phyloP scores from a whole-genome alignment of 1,140 invertebrate genomes.

The Leptinotarsa undecemlineata region DNA sequence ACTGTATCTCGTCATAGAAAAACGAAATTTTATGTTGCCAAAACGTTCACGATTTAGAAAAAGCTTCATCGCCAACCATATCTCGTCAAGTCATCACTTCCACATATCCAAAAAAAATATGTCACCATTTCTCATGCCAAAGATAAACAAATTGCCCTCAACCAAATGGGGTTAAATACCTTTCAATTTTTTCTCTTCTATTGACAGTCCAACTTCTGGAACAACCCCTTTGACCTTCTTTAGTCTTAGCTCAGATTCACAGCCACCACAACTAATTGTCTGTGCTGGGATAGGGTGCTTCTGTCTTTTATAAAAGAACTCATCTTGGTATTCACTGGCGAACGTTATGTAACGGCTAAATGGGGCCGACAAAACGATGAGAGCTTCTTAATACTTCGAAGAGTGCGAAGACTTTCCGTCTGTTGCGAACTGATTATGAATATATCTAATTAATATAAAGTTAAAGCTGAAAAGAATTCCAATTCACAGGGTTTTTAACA shows the following conservation, averaged over 20 bases:
- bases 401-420: background rate
- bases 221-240: slow-evolving; percentile 5
- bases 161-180: background rate
- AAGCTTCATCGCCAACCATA: background rate
- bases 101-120: background rate
- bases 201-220: slow-evolving; percentile 1
- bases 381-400: background rate
- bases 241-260: slow-evolving; percentile 3
- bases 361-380: background rate
- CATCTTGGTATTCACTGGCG: slow-evolving; percentile 1
- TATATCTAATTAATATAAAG: background rate
- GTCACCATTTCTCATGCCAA: background rate
- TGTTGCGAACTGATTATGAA: background rate
- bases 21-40: too few species aligned
- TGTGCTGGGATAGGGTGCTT: slow-evolving; percentile 1
- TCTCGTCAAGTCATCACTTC: background rate
- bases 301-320: background rate
- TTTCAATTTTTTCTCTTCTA: background rate
- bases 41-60: too few species aligned
- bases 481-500: background rate
- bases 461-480: background rate
- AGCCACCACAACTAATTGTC: slow-evolving; percentile 7
- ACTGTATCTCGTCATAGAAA: too few species aligned
- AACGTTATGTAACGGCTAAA: slow-evolving; percentile 3
- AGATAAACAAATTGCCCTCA: background rate